These are phyloP conservation scores for Protobothrops flavoviridis DNA, from an alignment of 2,113 vertebrate genomes.

Conservation along the genomic window DNA sequence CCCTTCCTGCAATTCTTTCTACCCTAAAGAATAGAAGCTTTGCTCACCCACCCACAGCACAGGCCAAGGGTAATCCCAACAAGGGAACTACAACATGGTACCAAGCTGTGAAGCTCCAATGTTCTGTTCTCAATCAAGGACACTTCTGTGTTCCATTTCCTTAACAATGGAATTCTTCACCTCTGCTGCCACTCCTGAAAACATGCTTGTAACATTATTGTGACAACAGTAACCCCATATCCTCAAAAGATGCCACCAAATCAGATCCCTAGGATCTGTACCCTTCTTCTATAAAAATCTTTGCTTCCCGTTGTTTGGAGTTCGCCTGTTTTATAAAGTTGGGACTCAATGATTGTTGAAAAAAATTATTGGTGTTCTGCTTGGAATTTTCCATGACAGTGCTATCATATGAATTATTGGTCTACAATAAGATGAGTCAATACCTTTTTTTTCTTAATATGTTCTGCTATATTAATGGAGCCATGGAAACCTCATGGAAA, in stretches of 20 bases:
- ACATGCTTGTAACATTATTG: not conserved
- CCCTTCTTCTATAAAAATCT: not conserved
- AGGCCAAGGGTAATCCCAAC: not conserved
- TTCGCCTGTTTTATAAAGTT: not conserved
- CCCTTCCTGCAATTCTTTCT: no score
- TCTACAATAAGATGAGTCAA: not conserved
- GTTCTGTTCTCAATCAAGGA: not conserved
- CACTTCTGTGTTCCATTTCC: not conserved
- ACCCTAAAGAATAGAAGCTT: no score
- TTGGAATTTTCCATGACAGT: not conserved
- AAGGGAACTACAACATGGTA: not conserved
- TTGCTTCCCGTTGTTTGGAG: not conserved
- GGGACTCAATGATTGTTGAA: not conserved
- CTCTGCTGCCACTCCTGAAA: not conserved
- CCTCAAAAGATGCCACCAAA: not conserved
- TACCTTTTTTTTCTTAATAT: not conserved
- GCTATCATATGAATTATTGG: not conserved
- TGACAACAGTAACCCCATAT: not conserved
- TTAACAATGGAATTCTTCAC: not conserved
- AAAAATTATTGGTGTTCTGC: not conserved
- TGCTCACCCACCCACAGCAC: no score
- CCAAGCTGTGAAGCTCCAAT: not conserved
- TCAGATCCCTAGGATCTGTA: not conserved
- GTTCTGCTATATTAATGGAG: not conserved
- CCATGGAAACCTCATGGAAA: not conserved